Conservation (phyloP, 1,140 invertebrate genomes). For the roundworm (Caenorhabditis elegans) region DNA sequence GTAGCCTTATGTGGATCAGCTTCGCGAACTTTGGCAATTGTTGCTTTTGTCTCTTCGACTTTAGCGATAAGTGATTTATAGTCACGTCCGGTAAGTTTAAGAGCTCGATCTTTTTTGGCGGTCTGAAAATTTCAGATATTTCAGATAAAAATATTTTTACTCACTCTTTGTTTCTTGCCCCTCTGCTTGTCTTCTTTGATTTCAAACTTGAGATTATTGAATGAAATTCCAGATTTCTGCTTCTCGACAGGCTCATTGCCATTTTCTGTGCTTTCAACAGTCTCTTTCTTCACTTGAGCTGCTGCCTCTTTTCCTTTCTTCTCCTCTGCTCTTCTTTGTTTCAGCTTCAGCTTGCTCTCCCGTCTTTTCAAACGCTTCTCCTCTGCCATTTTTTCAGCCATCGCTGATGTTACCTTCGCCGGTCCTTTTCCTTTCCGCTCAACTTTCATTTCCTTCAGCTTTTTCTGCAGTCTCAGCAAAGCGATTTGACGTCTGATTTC, state of each 20-base stretch:
- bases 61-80: neutral
- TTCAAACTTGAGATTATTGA: constrained; percentile 6
- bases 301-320: neutral
- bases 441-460: constrained; percentile 29
- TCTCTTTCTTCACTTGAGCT: neutral
- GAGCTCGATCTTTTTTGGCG: neutral
- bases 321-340: neutral
- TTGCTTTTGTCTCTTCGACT: constrained; percentile 5
- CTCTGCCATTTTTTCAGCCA: neutral
- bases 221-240: neutral
- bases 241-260: neutral
- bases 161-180: neutral
- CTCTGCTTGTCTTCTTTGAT: constrained; percentile 16
- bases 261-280: neutral
- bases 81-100: neutral
- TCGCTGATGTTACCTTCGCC: neutral
- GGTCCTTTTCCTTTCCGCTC: neutral
- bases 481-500: constrained; percentile 24
- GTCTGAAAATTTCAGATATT: neutral
- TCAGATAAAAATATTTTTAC: neutral
- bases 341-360: constrained; percentile 15
- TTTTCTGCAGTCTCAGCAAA: neutral
- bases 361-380: neutral
- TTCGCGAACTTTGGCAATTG: constrained; percentile 10
- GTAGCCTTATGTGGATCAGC: constrained; percentile 16